Evolutionary conservation across 2,113 vertebrate genomes (phyloP).

Genomic region (Xerus inauris): DNA sequence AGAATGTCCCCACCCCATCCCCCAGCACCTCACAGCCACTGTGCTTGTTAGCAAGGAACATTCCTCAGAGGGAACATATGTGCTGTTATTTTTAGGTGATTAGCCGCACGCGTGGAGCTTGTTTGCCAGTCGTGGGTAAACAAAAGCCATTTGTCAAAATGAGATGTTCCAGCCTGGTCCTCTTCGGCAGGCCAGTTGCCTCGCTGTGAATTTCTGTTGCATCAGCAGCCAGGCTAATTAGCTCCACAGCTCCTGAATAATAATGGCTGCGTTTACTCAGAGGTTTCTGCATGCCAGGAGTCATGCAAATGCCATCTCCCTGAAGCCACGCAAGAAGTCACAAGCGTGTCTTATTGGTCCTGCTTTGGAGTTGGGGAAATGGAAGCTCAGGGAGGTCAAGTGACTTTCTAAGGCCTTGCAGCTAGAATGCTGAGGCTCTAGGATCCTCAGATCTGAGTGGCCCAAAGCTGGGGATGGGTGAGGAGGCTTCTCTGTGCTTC

Average conservation of each 20-base stretch:
- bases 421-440: not conserved
- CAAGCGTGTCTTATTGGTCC: not conserved
- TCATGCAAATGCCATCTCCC: not conserved
- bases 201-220: conserved; percentile 52
- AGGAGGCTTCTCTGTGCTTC: not conserved
- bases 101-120: conserved; percentile 39
- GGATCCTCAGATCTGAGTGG: not conserved
- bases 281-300: not conserved
- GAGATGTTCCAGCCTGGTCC: conserved; percentile 63
- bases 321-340: not conserved
- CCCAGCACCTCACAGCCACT: not conserved
- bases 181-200: conserved; percentile 46
- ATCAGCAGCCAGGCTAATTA: conserved; percentile 50
- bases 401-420: not conserved
- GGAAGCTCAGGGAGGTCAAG: not conserved
- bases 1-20: not conserved
- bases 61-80: conserved; percentile 68
- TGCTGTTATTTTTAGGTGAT: conserved; percentile 78
- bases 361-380: not conserved
- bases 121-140: conserved; percentile 77
- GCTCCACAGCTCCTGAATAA: not conserved
- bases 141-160: conserved; percentile 79
- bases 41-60: conserved; percentile 68
- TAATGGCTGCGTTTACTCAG: not conserved
- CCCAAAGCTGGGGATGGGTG: not conserved